Base-by-base conservation (phyloP, 2,113 vertebrate genomes). In the Tapirus terrestris region DNA sequence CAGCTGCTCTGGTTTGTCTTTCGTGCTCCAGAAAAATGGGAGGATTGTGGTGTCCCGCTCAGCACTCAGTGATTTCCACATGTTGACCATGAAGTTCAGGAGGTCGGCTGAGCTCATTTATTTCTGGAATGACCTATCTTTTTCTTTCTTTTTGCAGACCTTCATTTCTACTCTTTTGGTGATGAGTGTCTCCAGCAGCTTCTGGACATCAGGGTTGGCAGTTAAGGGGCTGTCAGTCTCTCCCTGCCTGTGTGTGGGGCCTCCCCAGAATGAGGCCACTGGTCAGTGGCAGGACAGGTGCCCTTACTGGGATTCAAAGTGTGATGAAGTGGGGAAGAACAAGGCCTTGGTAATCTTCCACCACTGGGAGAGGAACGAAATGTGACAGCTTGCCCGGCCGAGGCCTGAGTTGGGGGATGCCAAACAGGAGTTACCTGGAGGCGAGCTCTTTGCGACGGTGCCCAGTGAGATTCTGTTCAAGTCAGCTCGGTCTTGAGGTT, bases 221-320 rank as follows among this genome's bases (percentile, higher is more conserved):
- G 72, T 27, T 4, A 58, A 60, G 21, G 13, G 20, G 11, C 31
- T 25, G 6, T 0, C 65, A 13, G 45, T 36, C 61, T 70, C n/a
- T 17, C 8, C 61, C 83, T 72, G 23, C 10, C 7, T 23, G 31
- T 39, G 3, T 5, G 2, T 1, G 36, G 53, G 5, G 9, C 9
- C 12, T 56, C 2, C 68, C 51, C 5, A 21, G 43, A n/a, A n/a
- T 0, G 31, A 25, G 12, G 43, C 1, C 1, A 43, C 23, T 45
- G 29, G 23, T 61, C n/a, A 9, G 23, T 48, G 8, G 1, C 8
- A 11, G 5, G 31, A 29, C 29, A 33, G 21, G 33, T n/a, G 14
- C 0, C 11, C 33, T 27, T 51, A 5, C 5, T 20, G 9, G 60
- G 29, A 21, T 12, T 72, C 7, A 0, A 2, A 3, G 6, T 31